phyloP scores from a whole-genome alignment of 2,888 invertebrate genomes.

The Papilio protenor region DNA sequence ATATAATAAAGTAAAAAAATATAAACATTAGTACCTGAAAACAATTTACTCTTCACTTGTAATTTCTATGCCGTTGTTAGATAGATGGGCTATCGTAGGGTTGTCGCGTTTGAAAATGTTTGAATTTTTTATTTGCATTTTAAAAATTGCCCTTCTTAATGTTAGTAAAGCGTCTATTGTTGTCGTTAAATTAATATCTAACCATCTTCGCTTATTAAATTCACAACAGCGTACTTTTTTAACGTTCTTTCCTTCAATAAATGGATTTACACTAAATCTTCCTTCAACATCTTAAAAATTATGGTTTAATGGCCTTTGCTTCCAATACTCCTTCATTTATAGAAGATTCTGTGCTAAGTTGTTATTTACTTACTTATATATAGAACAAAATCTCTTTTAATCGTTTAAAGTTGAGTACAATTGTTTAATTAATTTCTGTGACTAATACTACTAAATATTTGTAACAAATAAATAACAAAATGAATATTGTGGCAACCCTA shows the following conservation, averaged over 20 bases:
- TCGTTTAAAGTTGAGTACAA: neutral
- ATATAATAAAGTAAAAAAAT: constrained; percentile 13
- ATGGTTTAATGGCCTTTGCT: neutral
- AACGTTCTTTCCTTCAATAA: neutral
- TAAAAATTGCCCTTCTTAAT: neutral
- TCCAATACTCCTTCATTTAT: neutral
- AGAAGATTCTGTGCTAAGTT: no score
- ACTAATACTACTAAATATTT: neutral
- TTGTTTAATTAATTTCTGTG: neutral
- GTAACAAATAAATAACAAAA: neutral
- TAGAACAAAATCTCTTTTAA: neutral
- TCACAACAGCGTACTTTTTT: neutral
- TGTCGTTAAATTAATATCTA: no score
- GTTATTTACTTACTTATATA: no score
- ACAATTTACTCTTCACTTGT: constrained; percentile 36
- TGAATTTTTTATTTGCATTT: neutral
- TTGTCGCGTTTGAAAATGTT: neutral
- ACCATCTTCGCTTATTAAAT: neutral
- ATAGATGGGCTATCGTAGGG: constrained; percentile 27
- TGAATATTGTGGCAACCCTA: constrained; percentile 25
- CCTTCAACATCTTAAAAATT: neutral
- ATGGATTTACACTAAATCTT: neutral
- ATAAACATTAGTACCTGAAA: constrained; percentile 38
- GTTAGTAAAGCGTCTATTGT: neutral
- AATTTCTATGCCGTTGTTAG: constrained; percentile 38